Evolutionary conservation across 2,113 vertebrate genomes (phyloP), one percentile per base, ranked within the genome.

Genomic region (Caranx ignobilis): DNA sequence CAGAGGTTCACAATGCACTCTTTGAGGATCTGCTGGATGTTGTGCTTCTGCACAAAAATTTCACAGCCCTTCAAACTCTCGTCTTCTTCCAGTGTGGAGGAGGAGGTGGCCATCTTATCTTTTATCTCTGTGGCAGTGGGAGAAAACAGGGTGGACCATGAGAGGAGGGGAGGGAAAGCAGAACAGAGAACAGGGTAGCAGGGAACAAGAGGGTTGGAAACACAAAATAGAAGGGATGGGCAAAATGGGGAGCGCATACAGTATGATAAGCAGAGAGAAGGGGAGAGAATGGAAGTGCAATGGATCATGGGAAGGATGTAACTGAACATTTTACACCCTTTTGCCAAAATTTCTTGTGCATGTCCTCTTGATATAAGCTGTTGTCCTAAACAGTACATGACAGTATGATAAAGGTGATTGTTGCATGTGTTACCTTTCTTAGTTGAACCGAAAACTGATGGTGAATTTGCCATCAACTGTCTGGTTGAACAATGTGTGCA

Each of bases 1-100:
- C 98, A 99, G 67, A 99, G 96, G 91, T 96, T 98, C 66, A 99
- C 97, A 50, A 99, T 97, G 91, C 98, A 99, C 88, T 98, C 98
- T 91, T 97, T 97, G 79, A 99, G 94, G 86, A 96, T 96, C 95
- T 98, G 97, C 88, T 99, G 98, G 83, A 99, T 96, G 89, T 98
- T 95, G 88, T 98, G 96, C 83, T 96, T 96, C 93, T 98, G 98
- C 85, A 98, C 97, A 0, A 99, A 99, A 56, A 97, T 95, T 88
- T 99, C 98, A 43, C 98, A 99, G 77, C 96, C 96, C 84, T 96
- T 96, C 93, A 99, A 95, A 86, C 96, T 97, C 90, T 98, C 98
- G 0, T 99, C 97, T 88, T 99, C 98, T 92, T 97, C 96, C 77
- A 94, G 91, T 79, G 88, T 96, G 89, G 95, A 96, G 77, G 96